These are phyloP conservation scores for Muscicapa comitata DNA, from an alignment of 2,797 vertebrate genomes.

Conservation along the genomic window DNA sequence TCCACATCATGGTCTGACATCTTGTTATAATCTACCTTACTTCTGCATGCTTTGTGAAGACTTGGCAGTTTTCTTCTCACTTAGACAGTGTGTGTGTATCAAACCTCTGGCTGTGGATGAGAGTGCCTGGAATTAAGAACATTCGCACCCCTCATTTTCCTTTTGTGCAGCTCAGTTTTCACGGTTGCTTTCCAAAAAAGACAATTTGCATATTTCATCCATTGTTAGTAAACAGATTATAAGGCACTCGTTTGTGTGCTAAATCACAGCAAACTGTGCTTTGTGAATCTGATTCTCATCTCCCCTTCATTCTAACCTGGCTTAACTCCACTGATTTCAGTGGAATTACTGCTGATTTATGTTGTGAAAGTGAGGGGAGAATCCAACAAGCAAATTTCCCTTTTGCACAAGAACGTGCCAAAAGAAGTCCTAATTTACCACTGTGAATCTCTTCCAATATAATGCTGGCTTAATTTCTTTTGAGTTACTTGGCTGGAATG, in stretches of 20 bases:
- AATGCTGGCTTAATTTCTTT: slow-evolving; percentile 42
- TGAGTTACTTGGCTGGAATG: slow-evolving; percentile 31
- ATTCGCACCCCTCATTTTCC: not conserved
- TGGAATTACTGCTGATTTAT: slow-evolving; percentile 44
- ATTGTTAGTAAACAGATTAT: slow-evolving; percentile 61
- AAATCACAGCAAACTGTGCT: slow-evolving; percentile 39
- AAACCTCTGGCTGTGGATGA: not conserved
- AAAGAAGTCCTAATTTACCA: slow-evolving; percentile 40
- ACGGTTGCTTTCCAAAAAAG: slow-evolving; percentile 47
- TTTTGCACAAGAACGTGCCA: not conserved
- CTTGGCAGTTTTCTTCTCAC: slow-evolving; percentile 17
- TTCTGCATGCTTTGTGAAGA: not conserved
- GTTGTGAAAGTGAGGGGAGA: slow-evolving; percentile 15
- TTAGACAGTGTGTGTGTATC: not conserved
- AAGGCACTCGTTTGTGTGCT: slow-evolving; percentile 26
- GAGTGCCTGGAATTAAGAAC: slow-evolving; percentile 41
- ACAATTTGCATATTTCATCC: slow-evolving; percentile 54
- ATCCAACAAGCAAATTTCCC: slow-evolving; percentile 32
- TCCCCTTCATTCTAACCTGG: slow-evolving; percentile 40
- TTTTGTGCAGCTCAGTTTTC: slow-evolving; percentile 39
- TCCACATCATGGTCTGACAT: not conserved
- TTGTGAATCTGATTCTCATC: slow-evolving; percentile 34
- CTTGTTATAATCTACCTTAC: slow-evolving; percentile 44
- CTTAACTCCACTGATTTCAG: slow-evolving; percentile 28
- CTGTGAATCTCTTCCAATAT: slow-evolving; percentile 14